phyloP scores from a whole-genome alignment of 2,113 vertebrate genomes.

The Athene cunicularia region DNA sequence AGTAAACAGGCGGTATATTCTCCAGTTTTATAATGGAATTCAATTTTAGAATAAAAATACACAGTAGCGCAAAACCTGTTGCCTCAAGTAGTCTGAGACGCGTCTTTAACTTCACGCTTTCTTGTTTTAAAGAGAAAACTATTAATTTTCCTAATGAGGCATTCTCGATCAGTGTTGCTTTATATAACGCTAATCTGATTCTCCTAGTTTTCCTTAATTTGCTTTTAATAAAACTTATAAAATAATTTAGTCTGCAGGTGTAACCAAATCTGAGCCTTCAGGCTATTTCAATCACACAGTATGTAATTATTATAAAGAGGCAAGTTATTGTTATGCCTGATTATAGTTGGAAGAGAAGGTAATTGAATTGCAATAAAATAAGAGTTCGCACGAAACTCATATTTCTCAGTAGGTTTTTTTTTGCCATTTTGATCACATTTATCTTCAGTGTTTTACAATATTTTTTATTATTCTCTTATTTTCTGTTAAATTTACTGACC shows the following conservation, averaged over 20 bases:
- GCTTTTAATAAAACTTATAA: conserved; percentile 51
- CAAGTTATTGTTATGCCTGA: background rate
- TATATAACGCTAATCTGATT: conserved; percentile 5
- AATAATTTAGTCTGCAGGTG: conserved; percentile 41
- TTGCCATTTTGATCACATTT: background rate
- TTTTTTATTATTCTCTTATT: background rate
- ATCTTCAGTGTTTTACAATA: background rate
- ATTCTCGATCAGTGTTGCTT: background rate
- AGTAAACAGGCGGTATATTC: background rate
- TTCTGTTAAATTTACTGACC: background rate
- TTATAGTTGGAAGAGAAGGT: background rate
- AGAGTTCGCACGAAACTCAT: background rate
- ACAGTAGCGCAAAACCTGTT: background rate
- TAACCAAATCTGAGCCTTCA: conserved; percentile 21
- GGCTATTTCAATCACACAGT: conserved; percentile 17
- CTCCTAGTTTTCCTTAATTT: conserved; percentile 35
- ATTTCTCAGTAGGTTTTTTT: background rate
- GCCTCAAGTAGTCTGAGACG: background rate
- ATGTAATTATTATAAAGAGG: conserved; percentile 41
- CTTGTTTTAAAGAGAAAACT: background rate
- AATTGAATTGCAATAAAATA: background rate
- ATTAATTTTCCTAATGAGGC: background rate
- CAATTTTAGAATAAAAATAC: background rate
- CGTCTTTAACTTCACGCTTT: background rate
- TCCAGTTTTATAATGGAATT: background rate